Evolutionary conservation across 1,140 invertebrate species (phyloP).

Genomic region (Heliconius eleuchia): DNA sequence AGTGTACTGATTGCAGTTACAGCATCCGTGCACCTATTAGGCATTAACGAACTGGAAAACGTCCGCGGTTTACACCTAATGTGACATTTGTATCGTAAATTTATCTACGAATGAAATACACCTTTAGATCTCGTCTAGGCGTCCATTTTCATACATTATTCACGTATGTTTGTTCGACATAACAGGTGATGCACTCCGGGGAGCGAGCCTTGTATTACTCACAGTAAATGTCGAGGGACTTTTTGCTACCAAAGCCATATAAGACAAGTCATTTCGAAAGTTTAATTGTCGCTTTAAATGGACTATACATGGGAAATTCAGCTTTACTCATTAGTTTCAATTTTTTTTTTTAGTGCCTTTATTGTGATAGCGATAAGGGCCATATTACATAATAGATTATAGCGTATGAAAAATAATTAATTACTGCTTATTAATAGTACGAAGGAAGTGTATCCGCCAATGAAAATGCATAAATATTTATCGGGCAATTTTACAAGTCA

Average conservation of each 20-base stretch:
- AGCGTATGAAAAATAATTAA: conserved; percentile 17
- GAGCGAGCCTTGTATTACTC: conserved; percentile 25
- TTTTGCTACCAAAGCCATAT: conserved; percentile 28
- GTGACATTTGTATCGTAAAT: conserved; percentile 4
- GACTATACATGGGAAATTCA: conserved; percentile 37
- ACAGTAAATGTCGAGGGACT: conserved; percentile 26
- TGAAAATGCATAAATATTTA: conserved; percentile 24
- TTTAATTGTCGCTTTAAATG: conserved; percentile 42
- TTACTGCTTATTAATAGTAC: conserved; percentile 20
- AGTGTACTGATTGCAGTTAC: not conserved
- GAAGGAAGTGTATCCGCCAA: conserved; percentile 23
- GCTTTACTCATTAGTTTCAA: conserved; percentile 33
- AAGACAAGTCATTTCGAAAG: conserved; percentile 38
- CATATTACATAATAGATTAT: not conserved
- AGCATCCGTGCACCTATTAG: not conserved
- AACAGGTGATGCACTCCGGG: conserved; percentile 36
- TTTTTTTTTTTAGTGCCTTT: not conserved
- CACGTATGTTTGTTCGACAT: conserved; percentile 24
- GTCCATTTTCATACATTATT: conserved; percentile 9
- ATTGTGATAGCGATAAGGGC: not conserved
- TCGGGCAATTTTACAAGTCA: conserved; percentile 24
- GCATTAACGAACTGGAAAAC: not conserved
- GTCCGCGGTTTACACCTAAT: conserved; percentile 4
- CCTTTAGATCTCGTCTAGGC: not conserved
- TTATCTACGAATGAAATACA: not conserved